Evolutionary conservation across 2,888 invertebrate genomes (phyloP).

Genomic region (Scrobipalpa atriplicella): DNA sequence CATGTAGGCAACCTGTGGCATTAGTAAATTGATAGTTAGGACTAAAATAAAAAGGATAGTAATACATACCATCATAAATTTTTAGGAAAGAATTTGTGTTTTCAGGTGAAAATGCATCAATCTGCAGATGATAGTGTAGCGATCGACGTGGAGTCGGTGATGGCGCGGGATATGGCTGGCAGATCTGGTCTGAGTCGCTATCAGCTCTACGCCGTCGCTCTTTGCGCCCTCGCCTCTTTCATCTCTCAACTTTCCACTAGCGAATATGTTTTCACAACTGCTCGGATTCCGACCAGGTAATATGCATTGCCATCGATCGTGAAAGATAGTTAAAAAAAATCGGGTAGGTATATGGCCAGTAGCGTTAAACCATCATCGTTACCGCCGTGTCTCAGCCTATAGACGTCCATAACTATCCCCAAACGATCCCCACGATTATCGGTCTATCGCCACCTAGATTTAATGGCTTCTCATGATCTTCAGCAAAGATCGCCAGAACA

Average conservation of each 20-base stretch:
- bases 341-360: too few species aligned
- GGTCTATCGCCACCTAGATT: neutral
- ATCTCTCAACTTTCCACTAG: slow-evolving; percentile 58
- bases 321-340: too few species aligned
- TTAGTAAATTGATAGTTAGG: too few species aligned
- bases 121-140: neutral
- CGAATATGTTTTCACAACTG: slow-evolving; percentile 68
- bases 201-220: slow-evolving; percentile 52
- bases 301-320: neutral
- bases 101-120: neutral
- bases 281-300: slow-evolving; percentile 67
- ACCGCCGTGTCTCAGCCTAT: too few species aligned
- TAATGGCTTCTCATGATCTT: neutral
- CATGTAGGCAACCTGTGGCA: too few species aligned
- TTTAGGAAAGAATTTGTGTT: neutral
- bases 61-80: neutral
- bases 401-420: too few species aligned
- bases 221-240: slow-evolving; percentile 52
- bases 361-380: too few species aligned
- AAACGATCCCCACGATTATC: neutral
- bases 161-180: slow-evolving; percentile 61
- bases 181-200: slow-evolving; percentile 62
- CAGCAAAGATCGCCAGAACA: too few species aligned
- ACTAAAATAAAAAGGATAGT: neutral
- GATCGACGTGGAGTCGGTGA: slow-evolving; percentile 60